phyloP scores from a whole-genome alignment of 2,113 vertebrate species.

The Paradoxurus hermaphroditus region DNA sequence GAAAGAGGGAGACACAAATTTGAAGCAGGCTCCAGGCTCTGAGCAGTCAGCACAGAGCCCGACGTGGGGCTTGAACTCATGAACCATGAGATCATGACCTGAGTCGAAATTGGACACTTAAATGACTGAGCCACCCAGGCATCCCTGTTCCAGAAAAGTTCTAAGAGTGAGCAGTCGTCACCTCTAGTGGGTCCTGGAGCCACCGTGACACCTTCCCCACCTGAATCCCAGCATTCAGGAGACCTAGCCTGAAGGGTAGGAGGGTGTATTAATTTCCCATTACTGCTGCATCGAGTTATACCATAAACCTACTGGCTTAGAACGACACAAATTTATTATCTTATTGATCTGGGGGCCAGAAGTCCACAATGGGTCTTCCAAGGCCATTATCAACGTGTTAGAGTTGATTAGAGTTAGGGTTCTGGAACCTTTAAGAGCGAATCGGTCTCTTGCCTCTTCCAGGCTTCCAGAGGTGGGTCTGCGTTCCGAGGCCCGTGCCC shows the following conservation, averaged over 20 bases:
- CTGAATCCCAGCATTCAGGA: neutral
- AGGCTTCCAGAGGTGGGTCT: neutral
- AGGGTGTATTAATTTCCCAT: neutral
- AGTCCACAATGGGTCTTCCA: neutral
- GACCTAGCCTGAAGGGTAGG: no score
- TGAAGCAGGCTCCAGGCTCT: no score
- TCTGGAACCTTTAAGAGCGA: neutral
- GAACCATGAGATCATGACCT: no score
- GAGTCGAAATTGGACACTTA: no score
- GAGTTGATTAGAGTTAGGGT: no score
- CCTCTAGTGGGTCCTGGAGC: neutral
- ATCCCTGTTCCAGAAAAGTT: neutral
- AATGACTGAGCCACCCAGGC: no score
- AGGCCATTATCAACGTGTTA: fast-evolving
- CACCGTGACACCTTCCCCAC: neutral
- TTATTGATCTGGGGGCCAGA: neutral
- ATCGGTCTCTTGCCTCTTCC: neutral
- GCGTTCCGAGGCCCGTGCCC: fast-evolving
- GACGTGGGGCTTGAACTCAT: no score
- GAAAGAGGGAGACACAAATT: no score
- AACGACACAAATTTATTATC: neutral
- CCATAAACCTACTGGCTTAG: neutral
- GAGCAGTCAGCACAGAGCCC: no score
- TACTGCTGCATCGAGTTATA: neutral
- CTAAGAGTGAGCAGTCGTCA: neutral